phyloP scores from a whole-genome alignment of 1,140 invertebrate species.

The Drosophila parvula region DNA sequence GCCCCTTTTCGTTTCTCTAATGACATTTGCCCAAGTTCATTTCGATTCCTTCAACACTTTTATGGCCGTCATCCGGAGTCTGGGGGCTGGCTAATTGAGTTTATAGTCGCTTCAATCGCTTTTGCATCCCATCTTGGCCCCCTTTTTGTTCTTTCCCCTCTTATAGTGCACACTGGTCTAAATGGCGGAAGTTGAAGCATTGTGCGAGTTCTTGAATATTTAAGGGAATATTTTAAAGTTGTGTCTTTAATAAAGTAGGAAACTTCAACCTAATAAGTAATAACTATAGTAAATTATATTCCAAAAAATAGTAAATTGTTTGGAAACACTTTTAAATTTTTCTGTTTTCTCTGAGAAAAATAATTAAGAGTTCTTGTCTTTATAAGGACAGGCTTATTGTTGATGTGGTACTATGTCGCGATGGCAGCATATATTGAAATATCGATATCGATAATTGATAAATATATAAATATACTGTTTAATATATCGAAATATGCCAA shows the following conservation, averaged over 20 bases:
- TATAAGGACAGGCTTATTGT: neutral
- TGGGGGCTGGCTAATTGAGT: slow-evolving; percentile 64
- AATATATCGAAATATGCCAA: no score
- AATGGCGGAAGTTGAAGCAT: neutral
- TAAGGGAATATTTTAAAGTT: neutral
- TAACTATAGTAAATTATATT: neutral
- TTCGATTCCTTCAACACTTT: slow-evolving; percentile 72
- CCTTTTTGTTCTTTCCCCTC: neutral
- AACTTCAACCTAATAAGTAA: no score
- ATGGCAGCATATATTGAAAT: no score
- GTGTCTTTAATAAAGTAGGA: neutral
- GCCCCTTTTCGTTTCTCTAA: slow-evolving; percentile 24
- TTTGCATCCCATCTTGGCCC: slow-evolving; percentile 1
- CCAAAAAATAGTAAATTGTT: no score
- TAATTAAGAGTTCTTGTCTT: neutral
- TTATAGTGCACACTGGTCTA: neutral
- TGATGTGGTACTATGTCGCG: neutral
- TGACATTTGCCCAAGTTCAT: slow-evolving; percentile 66
- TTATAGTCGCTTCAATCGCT: slow-evolving; percentile 67
- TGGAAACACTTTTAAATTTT: neutral
- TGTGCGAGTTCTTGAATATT: neutral
- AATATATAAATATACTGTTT: no score
- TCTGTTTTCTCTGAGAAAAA: neutral
- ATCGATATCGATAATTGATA: no score
- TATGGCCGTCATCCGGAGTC: slow-evolving; percentile 45